Conservation (phyloP, 23 tunicate genomes). For the Botrylloides violaceus region DNA sequence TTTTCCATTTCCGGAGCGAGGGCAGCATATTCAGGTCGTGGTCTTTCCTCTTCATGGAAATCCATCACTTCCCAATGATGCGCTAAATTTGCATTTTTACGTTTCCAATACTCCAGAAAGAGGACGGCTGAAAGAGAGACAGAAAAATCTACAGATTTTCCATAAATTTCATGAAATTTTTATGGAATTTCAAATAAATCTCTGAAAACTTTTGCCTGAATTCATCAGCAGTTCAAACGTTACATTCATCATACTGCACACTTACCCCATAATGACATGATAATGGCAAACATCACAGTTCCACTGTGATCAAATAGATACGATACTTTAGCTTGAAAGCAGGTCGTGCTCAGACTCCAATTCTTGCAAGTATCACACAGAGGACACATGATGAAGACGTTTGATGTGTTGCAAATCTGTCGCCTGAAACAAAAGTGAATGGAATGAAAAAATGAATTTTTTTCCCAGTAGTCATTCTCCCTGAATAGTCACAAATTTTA, state of each 20-base stretch:
- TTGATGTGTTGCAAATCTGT: constrained; percentile 46
- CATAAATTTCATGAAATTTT: background rate
- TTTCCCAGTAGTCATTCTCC: no score
- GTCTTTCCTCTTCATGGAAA: constrained; percentile 70
- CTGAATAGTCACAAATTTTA: no score
- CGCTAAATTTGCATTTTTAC: constrained; percentile 59
- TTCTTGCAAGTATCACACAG: constrained; percentile 39
- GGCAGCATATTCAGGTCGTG: constrained; percentile 87
- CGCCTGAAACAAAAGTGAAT: constrained; percentile 24
- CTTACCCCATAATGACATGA: constrained; percentile 96
- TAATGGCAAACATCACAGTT: constrained; percentile 57
- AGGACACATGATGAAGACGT: constrained; percentile 68
- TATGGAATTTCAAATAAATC: background rate
- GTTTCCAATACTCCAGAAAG: constrained; percentile 87
- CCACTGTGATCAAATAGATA: constrained; percentile 73
- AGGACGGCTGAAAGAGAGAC: constrained; percentile 47
- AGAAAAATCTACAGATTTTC: no score
- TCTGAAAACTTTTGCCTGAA: background rate
- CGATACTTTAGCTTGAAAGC: constrained; percentile 54
- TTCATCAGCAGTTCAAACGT: background rate
- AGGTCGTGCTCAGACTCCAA: constrained; percentile 54
- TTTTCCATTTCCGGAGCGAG: constrained; percentile 55
- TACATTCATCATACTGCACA: no score
- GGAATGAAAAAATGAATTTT: background rate
- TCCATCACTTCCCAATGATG: constrained; percentile 94